A percentile compares a stretch with the other conserved stretches of the same genome.
Conservation (phyloP, 1,140 invertebrate genomes). For the Neodiprion lecontei region DNA sequence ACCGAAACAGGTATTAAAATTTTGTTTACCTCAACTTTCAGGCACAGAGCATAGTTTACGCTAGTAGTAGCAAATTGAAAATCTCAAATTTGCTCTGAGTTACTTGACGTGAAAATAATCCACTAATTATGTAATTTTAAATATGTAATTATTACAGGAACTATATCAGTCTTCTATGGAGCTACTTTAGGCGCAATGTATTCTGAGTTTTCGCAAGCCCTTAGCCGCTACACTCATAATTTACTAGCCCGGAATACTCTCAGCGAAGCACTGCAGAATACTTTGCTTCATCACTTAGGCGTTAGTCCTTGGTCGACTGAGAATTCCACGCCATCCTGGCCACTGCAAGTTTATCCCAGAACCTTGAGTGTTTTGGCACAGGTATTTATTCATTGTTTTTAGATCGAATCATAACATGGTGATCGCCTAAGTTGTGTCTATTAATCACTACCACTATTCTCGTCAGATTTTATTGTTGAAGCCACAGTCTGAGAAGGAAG, state of each 20-base stretch:
- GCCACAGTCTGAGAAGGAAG: conserved; percentile 85
- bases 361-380: conserved; percentile 84
- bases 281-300: conserved; percentile 76
- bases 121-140: conserved; percentile 19
- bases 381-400: conserved; percentile 48
- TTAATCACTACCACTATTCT: conserved; percentile 39
- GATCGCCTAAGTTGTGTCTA: background rate
- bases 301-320: conserved; percentile 76
- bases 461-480: conserved; percentile 77
- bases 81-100: conserved; percentile 18
- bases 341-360: conserved; percentile 83
- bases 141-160: conserved; percentile 61
- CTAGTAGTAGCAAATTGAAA: background rate
- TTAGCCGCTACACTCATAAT: conserved; percentile 86
- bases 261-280: conserved; percentile 73
- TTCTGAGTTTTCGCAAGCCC: conserved; percentile 77
- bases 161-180: conserved; percentile 78
- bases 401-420: conserved; percentile 17
- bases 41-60: conserved; percentile 25
- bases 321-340: conserved; percentile 69
- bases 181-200: conserved; percentile 74
- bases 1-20: conserved; percentile 73
- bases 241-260: conserved; percentile 77
- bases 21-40: conserved; percentile 13
- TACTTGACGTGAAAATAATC: conserved; percentile 21